These are phyloP conservation scores for Drosophila borborema DNA, from an alignment of 2,888 invertebrate species.

Conservation along the genomic window DNA sequence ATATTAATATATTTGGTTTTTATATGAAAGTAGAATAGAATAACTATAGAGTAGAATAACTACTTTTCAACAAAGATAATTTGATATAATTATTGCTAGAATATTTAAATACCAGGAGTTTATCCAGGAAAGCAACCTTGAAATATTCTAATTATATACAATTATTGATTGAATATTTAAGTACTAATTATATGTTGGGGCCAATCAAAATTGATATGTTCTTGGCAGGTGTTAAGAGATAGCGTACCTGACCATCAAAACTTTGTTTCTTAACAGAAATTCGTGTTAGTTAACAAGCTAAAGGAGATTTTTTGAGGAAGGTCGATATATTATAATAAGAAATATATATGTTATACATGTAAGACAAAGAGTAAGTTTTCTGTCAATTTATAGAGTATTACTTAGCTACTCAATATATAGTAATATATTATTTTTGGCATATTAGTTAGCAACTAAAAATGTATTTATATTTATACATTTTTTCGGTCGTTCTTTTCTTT, in stretches of 20 bases:
- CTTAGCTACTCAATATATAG: no score
- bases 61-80: background rate
- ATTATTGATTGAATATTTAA: conserved; percentile 20
- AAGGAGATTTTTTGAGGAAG: background rate
- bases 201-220: background rate
- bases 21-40: no score
- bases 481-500: background rate
- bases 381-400: background rate
- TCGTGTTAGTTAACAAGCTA: background rate
- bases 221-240: background rate
- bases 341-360: background rate
- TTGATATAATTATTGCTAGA: background rate
- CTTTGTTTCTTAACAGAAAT: background rate
- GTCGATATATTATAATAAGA: background rate
- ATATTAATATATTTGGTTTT: background rate
- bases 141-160: conserved; percentile 5
- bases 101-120: background rate
- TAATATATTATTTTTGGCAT: background rate
- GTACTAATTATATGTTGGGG: conserved; percentile 13
- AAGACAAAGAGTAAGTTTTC: background rate
- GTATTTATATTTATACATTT: background rate
- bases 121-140: background rate
- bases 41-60: no score
- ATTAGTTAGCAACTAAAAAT: background rate
- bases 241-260: background rate